A percentile compares a stretch with the other conserved stretches of the same genome.
phyloP scores from a whole-genome alignment of 2,888 invertebrate species.

The Oasisia sp. region DNA sequence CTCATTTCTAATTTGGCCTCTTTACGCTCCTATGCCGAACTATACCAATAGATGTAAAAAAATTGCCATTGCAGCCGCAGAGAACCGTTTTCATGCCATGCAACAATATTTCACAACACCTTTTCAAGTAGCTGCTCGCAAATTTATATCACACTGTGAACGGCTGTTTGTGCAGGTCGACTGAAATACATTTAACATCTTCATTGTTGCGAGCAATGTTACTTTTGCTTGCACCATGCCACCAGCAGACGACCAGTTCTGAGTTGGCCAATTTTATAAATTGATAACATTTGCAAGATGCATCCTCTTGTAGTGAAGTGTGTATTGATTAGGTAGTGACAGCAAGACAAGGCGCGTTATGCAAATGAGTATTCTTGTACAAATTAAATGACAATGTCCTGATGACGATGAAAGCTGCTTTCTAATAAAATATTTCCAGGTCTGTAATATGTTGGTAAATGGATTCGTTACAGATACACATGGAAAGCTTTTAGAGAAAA shows the following conservation, averaged over 20 bases:
- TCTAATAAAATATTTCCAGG: not conserved
- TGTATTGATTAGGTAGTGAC: too few species aligned
- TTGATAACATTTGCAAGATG: not conserved
- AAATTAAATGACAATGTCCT: too few species aligned
- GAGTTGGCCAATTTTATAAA: not conserved
- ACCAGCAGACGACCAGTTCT: not conserved
- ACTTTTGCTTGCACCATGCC: not conserved
- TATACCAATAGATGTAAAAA: too few species aligned
- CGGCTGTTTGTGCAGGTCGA: not conserved
- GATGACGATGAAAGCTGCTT: not conserved
- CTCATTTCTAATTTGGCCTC: not conserved
- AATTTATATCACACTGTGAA: not conserved
- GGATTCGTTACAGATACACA: not conserved
- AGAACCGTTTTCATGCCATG: not conserved
- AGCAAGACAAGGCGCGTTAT: too few species aligned
- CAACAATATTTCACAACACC: not conserved
- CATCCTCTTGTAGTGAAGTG: too few species aligned
- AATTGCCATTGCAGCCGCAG: too few species aligned
- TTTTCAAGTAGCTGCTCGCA: not conserved
- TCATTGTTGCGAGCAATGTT: not conserved
- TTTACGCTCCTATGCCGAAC: not conserved
- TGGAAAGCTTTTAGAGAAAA: not conserved
- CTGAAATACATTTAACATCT: not conserved
- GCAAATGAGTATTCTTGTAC: too few species aligned
- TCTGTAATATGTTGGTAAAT: not conserved